Base-by-base conservation (phyloP, 37 sponge, comb jelly and placozoan species). In the Dysidea cf. avara region DNA sequence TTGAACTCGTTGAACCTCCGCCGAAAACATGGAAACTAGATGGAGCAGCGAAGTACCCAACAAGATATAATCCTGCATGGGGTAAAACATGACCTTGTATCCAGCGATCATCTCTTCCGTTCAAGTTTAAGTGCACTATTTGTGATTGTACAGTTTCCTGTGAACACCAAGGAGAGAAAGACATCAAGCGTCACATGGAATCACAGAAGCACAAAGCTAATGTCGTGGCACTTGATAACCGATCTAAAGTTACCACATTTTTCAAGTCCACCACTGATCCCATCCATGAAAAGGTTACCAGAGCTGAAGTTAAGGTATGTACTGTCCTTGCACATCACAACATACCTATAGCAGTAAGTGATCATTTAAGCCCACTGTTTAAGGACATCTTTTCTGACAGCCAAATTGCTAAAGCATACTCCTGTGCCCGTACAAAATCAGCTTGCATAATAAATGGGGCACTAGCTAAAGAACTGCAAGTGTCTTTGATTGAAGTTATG, bases 331-430 rank as follows among this genome's bases (percentile, higher is more conserved):
- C 66, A 18, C 66, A 81, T 54, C 81, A 81, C 37, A 81, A 81
- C 29, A 11, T 81, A 5, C 73, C 81, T 40, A 61, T 71, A 25
- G 12, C 48, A 31, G 46, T 43, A 16, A 25, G 72, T 50, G 81
- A 81, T 46, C 66, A 81, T 29, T 81, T 81, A 40, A 69, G 63
- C 2, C 43, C 56, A 53, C 5, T 80, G 50, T 81, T 72, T 29
- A 81, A 81, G 49, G 40, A 26, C 13, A 81, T 81, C 66, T 81
- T 81, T 47, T 72, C 66, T 35, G 73, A 81, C 21, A 79, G 81
- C 79, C 51, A 78, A 31, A 68, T 78, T 31, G 79, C 79, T 11
- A 18, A 56, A 78, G 35, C 34, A 13, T 80, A 30, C 37, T 61
- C 81, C 11, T 58, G 39, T 57, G 71, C 61, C 18, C 54, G 64